Base-by-base conservation (phyloP, 2,797 vertebrate genomes). In the Arrhamphus sclerolepis region DNA sequence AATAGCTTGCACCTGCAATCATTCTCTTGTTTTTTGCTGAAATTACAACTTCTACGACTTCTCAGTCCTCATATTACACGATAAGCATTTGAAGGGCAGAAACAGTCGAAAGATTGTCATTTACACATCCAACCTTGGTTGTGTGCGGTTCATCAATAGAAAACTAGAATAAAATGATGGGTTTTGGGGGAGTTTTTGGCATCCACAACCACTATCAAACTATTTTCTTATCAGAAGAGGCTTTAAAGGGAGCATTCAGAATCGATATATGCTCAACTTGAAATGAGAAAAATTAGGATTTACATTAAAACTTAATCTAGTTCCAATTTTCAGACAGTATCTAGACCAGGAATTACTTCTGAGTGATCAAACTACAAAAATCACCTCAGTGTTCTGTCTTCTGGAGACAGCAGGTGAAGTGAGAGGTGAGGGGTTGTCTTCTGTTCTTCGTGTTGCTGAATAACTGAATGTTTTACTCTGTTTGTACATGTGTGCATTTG, bases 401-500 rank as follows among this genome's bases (percentile, higher is more conserved):
- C n/a, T n/a, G n/a, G n/a, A n/a, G n/a, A n/a, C n/a, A n/a, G n/a
- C n/a, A n/a, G n/a, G n/a, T n/a, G n/a, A 53, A 62, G 62, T 59
- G 52, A 60, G 40, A 9, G n/a, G 8, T 39, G 53, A 56, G 26
- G 22, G 57, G 62, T 69, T 71, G 62, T 62, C 70, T 61, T 51
- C 60, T 14, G 34, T 52, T 38, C 34, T 63, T 39, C 42, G 57
- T 49, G 59, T 65, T 19, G 41, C 70, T 75, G 26, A 71, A n/a
- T n/a, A n/a, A n/a, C n/a, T n/a, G n/a, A 78, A 65, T 66, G 26
- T 62, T 60, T 65, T 58, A 47, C 47, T 67, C 24, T 17, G 10
- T 81, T 71, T 78, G 46, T 58, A 58, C 56, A 29, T 49, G 46
- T 52, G 26, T 72, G 62, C 58, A 39, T 55, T 62, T 50, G 68